Percentiles rank a stretch among this genome's conserved stretches.
Evolutionary conservation across 2,797 vertebrate genomes (phyloP).

Genomic region (Helarctos malayanus): DNA sequence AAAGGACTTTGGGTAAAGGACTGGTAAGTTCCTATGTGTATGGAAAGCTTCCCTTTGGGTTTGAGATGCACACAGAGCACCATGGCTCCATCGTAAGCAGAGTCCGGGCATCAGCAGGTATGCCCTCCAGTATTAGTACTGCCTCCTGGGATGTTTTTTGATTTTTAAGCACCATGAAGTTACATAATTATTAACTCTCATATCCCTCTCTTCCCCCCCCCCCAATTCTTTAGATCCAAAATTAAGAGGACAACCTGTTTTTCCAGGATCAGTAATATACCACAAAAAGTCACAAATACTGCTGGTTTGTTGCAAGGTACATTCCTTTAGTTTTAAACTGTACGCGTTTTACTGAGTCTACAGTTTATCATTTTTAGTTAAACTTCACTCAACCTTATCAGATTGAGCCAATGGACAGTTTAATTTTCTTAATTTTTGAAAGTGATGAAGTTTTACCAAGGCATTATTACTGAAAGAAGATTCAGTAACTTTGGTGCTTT

Average conservation of each 20-base stretch:
- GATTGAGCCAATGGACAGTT: neutral
- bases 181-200: slow-evolving; percentile 11
- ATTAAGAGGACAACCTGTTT: slow-evolving; percentile 65
- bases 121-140: neutral
- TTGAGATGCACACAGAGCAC: neutral
- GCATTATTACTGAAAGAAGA: slow-evolving; percentile 49
- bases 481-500: slow-evolving; percentile 8
- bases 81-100: rapidly evolving
- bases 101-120: neutral
- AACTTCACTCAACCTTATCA: slow-evolving; percentile 12
- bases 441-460: slow-evolving; percentile 41
- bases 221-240: slow-evolving; percentile 82
- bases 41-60: neutral
- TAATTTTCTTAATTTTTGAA: slow-evolving; percentile 63
- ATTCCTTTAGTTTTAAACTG: slow-evolving; percentile 45
- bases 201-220: neutral
- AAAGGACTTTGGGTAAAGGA: neutral
- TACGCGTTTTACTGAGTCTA: slow-evolving; percentile 31
- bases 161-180: slow-evolving; percentile 57
- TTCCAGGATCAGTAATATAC: slow-evolving; percentile 93
- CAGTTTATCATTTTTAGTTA: slow-evolving; percentile 51
- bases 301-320: slow-evolving; percentile 95
- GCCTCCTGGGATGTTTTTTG: neutral
- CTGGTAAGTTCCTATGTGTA: neutral
- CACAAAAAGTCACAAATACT: slow-evolving; percentile 91